These are phyloP conservation scores for Acanthochromis polyacanthus DNA, from an alignment of 2,113 vertebrate genomes.

Conservation along the genomic window DNA sequence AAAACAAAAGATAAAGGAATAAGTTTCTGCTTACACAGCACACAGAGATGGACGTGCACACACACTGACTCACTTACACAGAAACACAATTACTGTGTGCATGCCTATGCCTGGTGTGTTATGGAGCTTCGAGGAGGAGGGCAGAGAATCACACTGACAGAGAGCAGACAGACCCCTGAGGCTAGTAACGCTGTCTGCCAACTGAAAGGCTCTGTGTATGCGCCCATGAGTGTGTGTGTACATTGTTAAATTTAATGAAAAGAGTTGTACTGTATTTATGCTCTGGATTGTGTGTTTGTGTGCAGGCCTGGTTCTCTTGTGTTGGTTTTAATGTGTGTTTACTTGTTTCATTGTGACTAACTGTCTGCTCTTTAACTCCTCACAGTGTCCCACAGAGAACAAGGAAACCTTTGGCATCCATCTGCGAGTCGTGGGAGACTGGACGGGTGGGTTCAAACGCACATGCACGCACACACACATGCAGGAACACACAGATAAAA, in stretches of 20 bases:
- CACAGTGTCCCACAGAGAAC: conserved; percentile 93
- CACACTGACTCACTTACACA: conserved; percentile 23
- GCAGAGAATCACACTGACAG: conserved; percentile 73
- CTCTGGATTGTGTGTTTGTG: conserved; percentile 35
- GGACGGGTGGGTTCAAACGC: conserved; percentile 91
- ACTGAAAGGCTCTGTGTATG: conserved; percentile 57
- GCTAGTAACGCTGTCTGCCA: conserved; percentile 72
- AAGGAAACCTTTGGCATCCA: conserved; percentile 96
- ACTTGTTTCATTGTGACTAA: conserved; percentile 54
- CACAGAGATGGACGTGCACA: conserved; percentile 4
- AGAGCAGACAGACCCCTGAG: conserved; percentile 80
- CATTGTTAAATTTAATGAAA: conserved; percentile 47
- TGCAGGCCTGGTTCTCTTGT: conserved; percentile 6
- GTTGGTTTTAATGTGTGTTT: background rate
- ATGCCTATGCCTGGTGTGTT: conserved; percentile 58
- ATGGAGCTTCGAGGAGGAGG: conserved; percentile 56
- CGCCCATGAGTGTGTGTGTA: conserved; percentile 23
- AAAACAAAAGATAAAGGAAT: conserved; percentile 16
- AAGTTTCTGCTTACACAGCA: conserved; percentile 19
- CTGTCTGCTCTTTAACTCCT: conserved; percentile 78
- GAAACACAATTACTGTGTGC: conserved; percentile 32
- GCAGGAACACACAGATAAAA: conserved; percentile 1
- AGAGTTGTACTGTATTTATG: conserved; percentile 27
- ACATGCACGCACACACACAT: conserved; percentile 14
- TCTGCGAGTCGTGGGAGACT: conserved; percentile 96